Base-by-base conservation (phyloP, 2,113 vertebrate species). In the Cathartes aura region DNA sequence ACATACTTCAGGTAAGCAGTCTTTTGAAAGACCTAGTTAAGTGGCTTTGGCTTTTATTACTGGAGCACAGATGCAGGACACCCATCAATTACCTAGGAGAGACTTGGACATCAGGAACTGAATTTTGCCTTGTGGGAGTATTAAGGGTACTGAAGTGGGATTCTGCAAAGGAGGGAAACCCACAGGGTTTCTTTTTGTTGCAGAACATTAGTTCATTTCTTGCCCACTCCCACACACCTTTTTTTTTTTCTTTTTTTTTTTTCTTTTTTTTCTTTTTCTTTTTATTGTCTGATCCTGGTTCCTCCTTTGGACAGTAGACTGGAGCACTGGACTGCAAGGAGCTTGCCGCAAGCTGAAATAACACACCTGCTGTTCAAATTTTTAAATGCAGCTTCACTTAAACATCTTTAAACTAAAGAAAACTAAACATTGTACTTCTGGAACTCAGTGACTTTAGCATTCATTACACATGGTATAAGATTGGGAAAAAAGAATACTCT, bases 291-390 rank as follows among this genome's bases (percentile, higher is more conserved):
- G 40, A 63, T 63, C 29, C 7, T 72, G 34, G 2, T 62, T 79
- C 40, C 27, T 81, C 17, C n/a, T 90, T 88, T 87, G 58, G 47
- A 74, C 22, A 45, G 48, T 19, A 50, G 21, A 79, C 50, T 72
- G 23, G 27, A 66, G 15, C 20, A 15, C 2, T 52, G 34, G 30
- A 59, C 45, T 66, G n/a, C 36, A 79, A 91, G 32, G 24, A 90
- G 12, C 22, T 90, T 96, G 27, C 43, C 12, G 4, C 50, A 96
- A 95, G 90, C 76, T 97, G 83, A 96, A 97, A 97, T 70, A 96
- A 95, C 59, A 94, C 26, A 80, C 15, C 18, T 42, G 9, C 47
- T 90, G 12, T 82, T 86, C 66, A 87, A 78, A 82, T 50, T 95
- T 91, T 80, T 89, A 70, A 96, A 62, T 4, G 2, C 30, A 92